Conservation (phyloP, 2,888 invertebrate genomes). For the Cheilosia urbana region DNA sequence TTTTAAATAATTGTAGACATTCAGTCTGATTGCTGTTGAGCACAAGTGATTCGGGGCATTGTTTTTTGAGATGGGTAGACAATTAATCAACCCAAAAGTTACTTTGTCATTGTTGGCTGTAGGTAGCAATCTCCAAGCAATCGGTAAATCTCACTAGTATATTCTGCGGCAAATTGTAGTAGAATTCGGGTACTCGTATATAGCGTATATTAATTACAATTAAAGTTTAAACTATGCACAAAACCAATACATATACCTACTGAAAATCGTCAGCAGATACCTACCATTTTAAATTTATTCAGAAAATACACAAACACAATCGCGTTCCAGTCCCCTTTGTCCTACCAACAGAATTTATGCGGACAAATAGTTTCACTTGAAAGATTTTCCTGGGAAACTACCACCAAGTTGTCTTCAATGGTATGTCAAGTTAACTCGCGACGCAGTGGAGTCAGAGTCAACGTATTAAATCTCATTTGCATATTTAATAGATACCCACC, state of each 20-base stretch:
- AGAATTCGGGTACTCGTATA: no score
- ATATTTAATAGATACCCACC: conserved; percentile 67
- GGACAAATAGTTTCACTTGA: conserved; percentile 57
- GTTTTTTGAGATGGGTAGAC: no score
- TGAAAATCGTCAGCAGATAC: background rate
- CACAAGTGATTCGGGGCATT: no score
- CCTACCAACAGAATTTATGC: conserved; percentile 21
- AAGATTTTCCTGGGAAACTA: conserved; percentile 69
- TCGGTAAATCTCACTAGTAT: no score
- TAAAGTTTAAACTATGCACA: no score
- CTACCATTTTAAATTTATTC: background rate
- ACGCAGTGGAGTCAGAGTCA: conserved; percentile 17
- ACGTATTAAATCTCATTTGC: conserved; percentile 66
- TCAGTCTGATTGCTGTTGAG: no score
- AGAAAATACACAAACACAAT: background rate
- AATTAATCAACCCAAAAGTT: no score
- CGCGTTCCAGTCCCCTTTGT: conserved; percentile 24
- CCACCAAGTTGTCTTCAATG: conserved; percentile 15
- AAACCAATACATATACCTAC: background rate
- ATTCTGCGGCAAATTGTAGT: no score
- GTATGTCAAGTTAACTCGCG: conserved; percentile 5
- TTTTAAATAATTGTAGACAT: no score
- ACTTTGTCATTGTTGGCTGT: no score
- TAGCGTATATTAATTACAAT: no score
- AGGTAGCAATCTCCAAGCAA: no score